Conservation (phyloP, 2,888 invertebrate genomes). For the Ormyrus labotus region DNA sequence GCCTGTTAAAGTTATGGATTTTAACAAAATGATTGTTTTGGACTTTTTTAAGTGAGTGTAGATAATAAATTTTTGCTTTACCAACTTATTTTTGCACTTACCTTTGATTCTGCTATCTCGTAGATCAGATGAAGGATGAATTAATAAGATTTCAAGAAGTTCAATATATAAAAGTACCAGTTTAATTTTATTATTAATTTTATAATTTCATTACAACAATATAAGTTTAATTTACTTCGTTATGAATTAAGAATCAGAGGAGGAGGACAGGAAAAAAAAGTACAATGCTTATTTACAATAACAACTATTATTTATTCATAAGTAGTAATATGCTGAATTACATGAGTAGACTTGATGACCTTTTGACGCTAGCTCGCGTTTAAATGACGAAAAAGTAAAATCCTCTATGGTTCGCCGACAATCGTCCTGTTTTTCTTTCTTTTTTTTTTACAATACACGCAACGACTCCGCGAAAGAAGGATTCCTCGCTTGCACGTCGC, state of each 20-base stretch:
- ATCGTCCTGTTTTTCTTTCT: slow-evolving; percentile 41
- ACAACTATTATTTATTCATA: slow-evolving; percentile 76
- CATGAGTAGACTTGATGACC: slow-evolving; percentile 73
- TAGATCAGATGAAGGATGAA: too few relatives aligned
- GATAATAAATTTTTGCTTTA: too few relatives aligned
- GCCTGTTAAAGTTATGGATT: too few relatives aligned
- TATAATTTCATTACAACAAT: too few relatives aligned
- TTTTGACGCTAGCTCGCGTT: slow-evolving; percentile 71
- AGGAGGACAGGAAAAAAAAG: not conserved
- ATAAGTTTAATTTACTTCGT: too few relatives aligned
- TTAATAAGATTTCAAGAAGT: too few relatives aligned
- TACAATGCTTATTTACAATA: slow-evolving; percentile 68
- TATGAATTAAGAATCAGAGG: not conserved
- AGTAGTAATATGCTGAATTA: slow-evolving; percentile 76
- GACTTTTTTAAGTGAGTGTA: too few relatives aligned
- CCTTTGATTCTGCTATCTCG: too few relatives aligned
- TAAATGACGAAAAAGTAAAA: slow-evolving; percentile 55
- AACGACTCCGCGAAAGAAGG: slow-evolving; percentile 1
- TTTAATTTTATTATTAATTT: too few relatives aligned
- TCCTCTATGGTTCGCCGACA: slow-evolving; percentile 56
- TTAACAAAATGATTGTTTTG: too few relatives aligned
- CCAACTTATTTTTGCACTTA: too few relatives aligned
- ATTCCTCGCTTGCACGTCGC: slow-evolving; percentile 6
- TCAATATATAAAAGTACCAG: too few relatives aligned
- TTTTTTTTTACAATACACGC: slow-evolving; percentile 31